Conservation (phyloP, 2,888 invertebrate genomes). For the Notocelia uddmanniana region DNA sequence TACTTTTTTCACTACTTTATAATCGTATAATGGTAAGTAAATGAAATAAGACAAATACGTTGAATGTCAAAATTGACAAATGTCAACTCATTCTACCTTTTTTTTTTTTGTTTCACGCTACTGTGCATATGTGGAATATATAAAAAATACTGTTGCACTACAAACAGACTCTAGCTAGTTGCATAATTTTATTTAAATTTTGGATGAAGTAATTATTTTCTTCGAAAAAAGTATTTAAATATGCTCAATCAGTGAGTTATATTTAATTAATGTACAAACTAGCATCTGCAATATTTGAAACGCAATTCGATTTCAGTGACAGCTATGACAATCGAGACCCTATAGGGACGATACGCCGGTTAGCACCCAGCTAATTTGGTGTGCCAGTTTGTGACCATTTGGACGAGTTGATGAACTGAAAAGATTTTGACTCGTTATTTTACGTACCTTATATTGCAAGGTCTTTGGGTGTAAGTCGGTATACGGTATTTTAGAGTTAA, state of each 20-base stretch:
- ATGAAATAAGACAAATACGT: neutral
- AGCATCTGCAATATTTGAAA: neutral
- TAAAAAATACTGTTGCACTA: too few relatives aligned
- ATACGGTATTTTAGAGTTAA: too few relatives aligned
- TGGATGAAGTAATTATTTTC: neutral
- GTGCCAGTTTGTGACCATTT: too few relatives aligned
- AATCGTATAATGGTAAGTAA: neutral
- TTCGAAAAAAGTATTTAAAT: neutral
- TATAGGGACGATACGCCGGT: too few relatives aligned
- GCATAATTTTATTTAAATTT: neutral
- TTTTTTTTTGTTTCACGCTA: constrained; percentile 12
- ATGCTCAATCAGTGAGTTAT: neutral
- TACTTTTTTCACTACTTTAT: constrained; percentile 16
- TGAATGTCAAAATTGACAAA: too few relatives aligned
- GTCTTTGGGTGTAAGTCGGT: too few relatives aligned
- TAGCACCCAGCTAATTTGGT: too few relatives aligned
- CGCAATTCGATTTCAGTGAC: neutral
- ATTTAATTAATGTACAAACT: neutral
- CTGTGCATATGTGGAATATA: neutral
- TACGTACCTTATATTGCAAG: too few relatives aligned
- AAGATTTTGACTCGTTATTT: too few relatives aligned
- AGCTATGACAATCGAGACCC: constrained; percentile 11
- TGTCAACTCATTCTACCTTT: constrained; percentile 9
- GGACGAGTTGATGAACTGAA: too few relatives aligned
- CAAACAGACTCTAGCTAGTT: too few relatives aligned